A percentile compares a stretch with the other conserved stretches of the same genome.
These are phyloP conservation scores for Penelope pileata DNA, from an alignment of 2,113 vertebrate genomes.

Conservation along the genomic window DNA sequence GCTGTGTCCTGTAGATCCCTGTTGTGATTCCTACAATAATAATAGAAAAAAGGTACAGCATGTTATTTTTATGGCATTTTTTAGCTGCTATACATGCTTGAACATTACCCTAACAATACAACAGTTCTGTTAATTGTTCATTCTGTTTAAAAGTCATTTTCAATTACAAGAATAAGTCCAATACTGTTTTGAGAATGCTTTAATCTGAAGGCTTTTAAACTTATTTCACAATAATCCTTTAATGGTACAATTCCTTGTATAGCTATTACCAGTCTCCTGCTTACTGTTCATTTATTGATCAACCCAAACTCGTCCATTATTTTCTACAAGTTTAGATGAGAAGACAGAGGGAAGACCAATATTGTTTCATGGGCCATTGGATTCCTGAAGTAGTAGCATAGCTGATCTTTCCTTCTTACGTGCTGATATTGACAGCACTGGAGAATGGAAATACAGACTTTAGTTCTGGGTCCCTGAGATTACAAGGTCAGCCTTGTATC, in stretches of 20 bases:
- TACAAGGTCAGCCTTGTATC: constrained; percentile 7
- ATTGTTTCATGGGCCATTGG: constrained; percentile 51
- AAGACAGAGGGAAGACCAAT: constrained; percentile 42
- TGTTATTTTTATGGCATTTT: constrained; percentile 48
- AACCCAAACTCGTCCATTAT: constrained; percentile 20
- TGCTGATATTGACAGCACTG: constrained; percentile 1
- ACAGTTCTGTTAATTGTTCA: background rate
- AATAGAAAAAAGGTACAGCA: constrained; percentile 44
- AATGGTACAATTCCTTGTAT: constrained; percentile 23
- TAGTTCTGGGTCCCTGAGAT: background rate
- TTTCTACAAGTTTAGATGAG: constrained; percentile 28
- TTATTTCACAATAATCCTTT: constrained; percentile 7
- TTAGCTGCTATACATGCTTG: background rate
- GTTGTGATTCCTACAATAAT: constrained; percentile 83
- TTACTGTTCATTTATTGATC: constrained; percentile 48
- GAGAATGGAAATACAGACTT: constrained; percentile 21
- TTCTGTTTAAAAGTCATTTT: constrained; percentile 33
- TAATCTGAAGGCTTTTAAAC: constrained; percentile 39
- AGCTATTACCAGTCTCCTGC: background rate
- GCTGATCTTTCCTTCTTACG: constrained; percentile 16
- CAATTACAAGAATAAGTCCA: constrained; percentile 11
- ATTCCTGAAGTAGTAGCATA: constrained; percentile 33
- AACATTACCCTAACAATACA: background rate
- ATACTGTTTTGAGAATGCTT: constrained; percentile 34
- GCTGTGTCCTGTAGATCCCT: constrained; percentile 79